Conservation (phyloP, 2,888 invertebrate genomes). For the Netelia fuscicornis region DNA sequence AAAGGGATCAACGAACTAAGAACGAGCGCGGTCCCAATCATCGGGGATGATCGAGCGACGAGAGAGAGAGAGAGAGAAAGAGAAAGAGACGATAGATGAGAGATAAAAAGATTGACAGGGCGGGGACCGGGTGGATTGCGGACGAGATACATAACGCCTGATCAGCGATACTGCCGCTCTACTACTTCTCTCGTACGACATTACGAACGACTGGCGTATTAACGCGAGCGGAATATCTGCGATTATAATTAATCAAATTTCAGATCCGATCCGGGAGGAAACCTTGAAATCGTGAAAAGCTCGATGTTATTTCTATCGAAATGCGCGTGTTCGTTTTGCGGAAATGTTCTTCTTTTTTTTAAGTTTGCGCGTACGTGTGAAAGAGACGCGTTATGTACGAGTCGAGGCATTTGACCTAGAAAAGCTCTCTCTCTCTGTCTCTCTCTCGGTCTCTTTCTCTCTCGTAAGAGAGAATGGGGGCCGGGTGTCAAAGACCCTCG, state of each 20-base stretch:
- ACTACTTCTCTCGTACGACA: slow-evolving; percentile 7
- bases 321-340: not conserved
- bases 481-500: slow-evolving; percentile 64
- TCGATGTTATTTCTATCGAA: no score
- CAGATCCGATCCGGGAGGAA: not conserved
- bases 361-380: not conserved
- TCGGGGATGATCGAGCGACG: slow-evolving; percentile 46
- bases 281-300: no score
- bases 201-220: not conserved
- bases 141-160: not conserved
- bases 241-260: no score
- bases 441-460: not conserved
- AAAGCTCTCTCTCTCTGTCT: slow-evolving; percentile 11
- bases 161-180: slow-evolving; percentile 13
- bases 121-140: slow-evolving; percentile 7
- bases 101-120: slow-evolving; percentile 31
- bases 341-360: not conserved
- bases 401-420: slow-evolving; percentile 48
- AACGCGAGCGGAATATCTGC: not conserved
- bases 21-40: slow-evolving; percentile 37
- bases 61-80: not conserved
- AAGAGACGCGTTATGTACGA: slow-evolving; percentile 5
- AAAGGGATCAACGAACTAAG: slow-evolving; percentile 50
- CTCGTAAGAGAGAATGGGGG: slow-evolving; percentile 29
- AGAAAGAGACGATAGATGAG: not conserved